Base-by-base conservation (phyloP, 1,140 invertebrate species). In the Lasioglossum baleicum region DNA sequence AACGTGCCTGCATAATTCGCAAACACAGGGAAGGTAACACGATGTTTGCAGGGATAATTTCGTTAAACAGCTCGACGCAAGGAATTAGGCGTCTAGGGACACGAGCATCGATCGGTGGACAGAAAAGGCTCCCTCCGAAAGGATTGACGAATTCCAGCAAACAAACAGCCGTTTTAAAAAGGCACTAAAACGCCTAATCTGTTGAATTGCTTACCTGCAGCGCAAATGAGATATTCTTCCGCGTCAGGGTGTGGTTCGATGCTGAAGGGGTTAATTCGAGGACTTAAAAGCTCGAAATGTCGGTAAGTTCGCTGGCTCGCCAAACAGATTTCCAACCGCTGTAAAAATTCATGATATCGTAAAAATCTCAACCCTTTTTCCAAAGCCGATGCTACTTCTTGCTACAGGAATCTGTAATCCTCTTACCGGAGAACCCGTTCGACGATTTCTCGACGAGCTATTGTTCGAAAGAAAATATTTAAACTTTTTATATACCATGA, bases 291-390 rank as follows among this genome's bases (percentile, higher is more conserved):
- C n/a, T 40, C n/a, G 44, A 67, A 10, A 13, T 0, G 31, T 20
- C 40, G 20, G 42, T 17, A 0, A 11, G n/a, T 10, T 48, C 26
- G 31, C 22, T 7, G 22, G 44, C 44, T 48, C 71, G 60, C 53
- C 4, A 20, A 48, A 11, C 44, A 11, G 10, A 48, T 48, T 48
- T 48, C 44, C 8, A 11, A 35, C 8, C 42, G 17, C 20, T 65
- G 70, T 71, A 73, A 80, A 74, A 65, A 51, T 64, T 60, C 68
- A 75, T 76, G 74, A 82, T 48, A 81, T 60, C 63, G 61, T 81
- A 78, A 84, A 84, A 71, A 7, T 6, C 60, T 60, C 64, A 44
- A 42, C n/a, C 44, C 44, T 83, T 61, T 40, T 22, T 2, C 26
- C 13, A 6, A 20, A 74, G 69, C 51, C 26, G 22, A 13, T 2